phyloP scores from a whole-genome alignment of 2,113 vertebrate genomes.

The Plotosus lineatus region DNA sequence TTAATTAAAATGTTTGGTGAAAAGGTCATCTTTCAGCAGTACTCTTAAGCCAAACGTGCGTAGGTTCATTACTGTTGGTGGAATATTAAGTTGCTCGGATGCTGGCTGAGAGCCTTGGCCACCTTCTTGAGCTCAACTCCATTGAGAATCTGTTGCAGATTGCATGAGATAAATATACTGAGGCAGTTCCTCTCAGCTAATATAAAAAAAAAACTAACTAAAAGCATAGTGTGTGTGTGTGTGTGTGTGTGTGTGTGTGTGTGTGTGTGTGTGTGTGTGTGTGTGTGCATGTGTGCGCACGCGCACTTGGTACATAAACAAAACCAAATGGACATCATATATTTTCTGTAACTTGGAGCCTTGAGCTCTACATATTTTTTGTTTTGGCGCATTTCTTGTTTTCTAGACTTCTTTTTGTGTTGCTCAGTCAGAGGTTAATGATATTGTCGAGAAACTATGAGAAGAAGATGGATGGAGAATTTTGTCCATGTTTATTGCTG shows the following conservation, averaged over 20 bases:
- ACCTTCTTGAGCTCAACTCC: not conserved
- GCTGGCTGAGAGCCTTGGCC: slow-evolving; percentile 10
- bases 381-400: not conserved
- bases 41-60: not conserved
- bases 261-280: too few species aligned
- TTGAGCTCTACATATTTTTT: not conserved
- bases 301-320: not conserved
- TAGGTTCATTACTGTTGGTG: not conserved
- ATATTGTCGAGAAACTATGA: not conserved
- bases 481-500: not conserved
- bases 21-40: slow-evolving; percentile 21
- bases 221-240: not conserved
- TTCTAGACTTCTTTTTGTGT: not conserved
- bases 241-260: too few species aligned
- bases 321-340: not conserved
- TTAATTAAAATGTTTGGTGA: slow-evolving; percentile 8
- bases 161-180: not conserved
- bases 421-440: not conserved
- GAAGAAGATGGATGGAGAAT: not conserved
- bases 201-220: not conserved
- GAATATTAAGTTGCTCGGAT: slow-evolving; percentile 13
- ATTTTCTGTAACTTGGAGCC: not conserved
- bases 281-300: too few species aligned
- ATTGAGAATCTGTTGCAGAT: slow-evolving; percentile 16
- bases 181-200: not conserved